Percentiles rank a stretch among this genome's conserved stretches.
phyloP scores from a whole-genome alignment of 2,888 invertebrate genomes.

The Phymatocera aterrima region DNA sequence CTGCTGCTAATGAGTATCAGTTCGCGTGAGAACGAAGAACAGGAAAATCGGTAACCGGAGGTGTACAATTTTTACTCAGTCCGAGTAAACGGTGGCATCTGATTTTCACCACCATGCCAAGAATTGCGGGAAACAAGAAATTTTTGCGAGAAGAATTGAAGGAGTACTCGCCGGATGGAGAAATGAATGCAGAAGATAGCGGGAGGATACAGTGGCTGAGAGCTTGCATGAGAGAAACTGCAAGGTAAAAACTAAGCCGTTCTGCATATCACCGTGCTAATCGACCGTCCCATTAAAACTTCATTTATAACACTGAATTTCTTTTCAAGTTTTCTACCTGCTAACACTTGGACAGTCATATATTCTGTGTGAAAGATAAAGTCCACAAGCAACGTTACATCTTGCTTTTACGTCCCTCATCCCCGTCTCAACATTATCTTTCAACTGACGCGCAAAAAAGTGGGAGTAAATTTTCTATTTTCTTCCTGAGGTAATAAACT shows the following conservation, averaged over 20 bases:
- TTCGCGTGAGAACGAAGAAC: too few relatives aligned
- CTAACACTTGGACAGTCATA: constrained; percentile 25
- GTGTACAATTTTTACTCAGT: constrained; percentile 59
- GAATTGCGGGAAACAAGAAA: constrained; percentile 72
- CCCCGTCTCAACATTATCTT: not conserved
- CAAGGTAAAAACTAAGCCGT: constrained; percentile 11
- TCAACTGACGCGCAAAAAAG: not conserved
- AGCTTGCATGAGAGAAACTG: constrained; percentile 44
- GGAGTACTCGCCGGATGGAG: constrained; percentile 51
- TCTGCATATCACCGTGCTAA: constrained; percentile 32
- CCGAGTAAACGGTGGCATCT: constrained; percentile 65
- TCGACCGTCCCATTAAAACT: constrained; percentile 39
- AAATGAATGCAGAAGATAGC: constrained; percentile 67
- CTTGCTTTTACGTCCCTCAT: not conserved
- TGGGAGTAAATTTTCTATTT: constrained; percentile 9
- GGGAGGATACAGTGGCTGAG: constrained; percentile 70
- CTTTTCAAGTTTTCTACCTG: constrained; percentile 15
- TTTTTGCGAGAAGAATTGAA: constrained; percentile 69
- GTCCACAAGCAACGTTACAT: too few relatives aligned
- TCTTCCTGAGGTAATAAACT: not conserved
- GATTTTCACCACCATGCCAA: constrained; percentile 72
- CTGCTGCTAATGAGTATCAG: too few relatives aligned
- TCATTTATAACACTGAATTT: constrained; percentile 18
- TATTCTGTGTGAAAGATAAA: constrained; percentile 7
- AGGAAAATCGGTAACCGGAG: too few relatives aligned